Base-by-base conservation (phyloP, 2,113 vertebrate genomes). In the Melanostigma gelatinosum region DNA sequence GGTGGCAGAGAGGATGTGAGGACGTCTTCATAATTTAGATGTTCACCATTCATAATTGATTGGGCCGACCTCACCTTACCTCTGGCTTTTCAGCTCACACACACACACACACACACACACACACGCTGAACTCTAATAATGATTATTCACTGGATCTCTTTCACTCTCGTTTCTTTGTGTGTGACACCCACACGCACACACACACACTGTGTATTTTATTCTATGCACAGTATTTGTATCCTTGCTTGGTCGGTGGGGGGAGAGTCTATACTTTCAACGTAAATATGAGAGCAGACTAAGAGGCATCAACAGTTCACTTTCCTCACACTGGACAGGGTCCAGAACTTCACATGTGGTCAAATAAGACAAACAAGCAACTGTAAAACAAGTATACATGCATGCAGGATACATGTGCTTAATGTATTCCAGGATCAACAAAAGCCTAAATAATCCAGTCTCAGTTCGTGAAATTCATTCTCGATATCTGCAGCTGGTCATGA, bases 1-100 rank as follows among this genome's bases (percentile, higher is more conserved):
- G 38, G 44, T 34, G 62, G 79, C 81, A 79, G 69, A 82, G 62
- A 86, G 87, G 64, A 86, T 73, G 73, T 67, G 83, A 87, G 79
- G 83, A 72, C 63, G 61, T 74, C 86, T 94, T 85, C 57, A 94
- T 94, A 91, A 95, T 95, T 94, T 86, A 94, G 32, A 77, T 40
- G 27, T 48, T 86, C 38, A 58, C 44, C 63, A 91, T 95, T 13
- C 93, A 95, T 93, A 91, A 60, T 94, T 93, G 70, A 95, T 90
- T 73, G 58, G 24, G 69, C 24, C 40, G 18, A 80, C 85, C 86
- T 95, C 88, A 73, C 7, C 55, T 94, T 94, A 89, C 92, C 5
- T 13, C 29, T 69, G 54, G 54, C 24, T 12, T 27, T 24, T 57
- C 54, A 24, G 24, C 54, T 24, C 50, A 15, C 44, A 12, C 44